Evolutionary conservation across 2,797 vertebrate genomes (phyloP).

Genomic region (Hippocampus kuda): DNA sequence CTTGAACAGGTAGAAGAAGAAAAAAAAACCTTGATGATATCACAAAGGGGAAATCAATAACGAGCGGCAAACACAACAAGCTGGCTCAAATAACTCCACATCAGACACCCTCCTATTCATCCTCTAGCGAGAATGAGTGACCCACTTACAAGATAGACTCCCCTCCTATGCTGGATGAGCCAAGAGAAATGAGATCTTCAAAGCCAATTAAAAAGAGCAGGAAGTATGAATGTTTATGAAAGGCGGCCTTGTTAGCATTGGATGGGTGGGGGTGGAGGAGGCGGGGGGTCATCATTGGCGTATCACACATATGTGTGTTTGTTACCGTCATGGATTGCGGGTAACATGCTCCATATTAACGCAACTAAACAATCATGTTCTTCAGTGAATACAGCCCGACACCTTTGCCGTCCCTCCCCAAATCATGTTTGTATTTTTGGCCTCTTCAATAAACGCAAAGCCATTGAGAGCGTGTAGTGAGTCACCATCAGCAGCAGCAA

Average conservation of each 20-base stretch:
- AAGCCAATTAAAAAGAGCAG: conserved; percentile 45
- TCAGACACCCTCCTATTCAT: conserved; percentile 41
- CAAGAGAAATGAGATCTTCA: conserved; percentile 53
- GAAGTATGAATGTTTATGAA: conserved; percentile 38
- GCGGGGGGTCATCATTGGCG: not conserved
- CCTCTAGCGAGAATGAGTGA: conserved; percentile 51
- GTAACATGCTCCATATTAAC: conserved; percentile 12
- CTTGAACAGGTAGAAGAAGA: not conserved
- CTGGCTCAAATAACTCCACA: conserved; percentile 11
- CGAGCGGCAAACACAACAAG: conserved; percentile 26
- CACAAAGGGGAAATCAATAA: not conserved
- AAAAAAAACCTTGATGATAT: not conserved
- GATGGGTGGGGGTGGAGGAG: no score
- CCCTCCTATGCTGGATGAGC: conserved; percentile 41
- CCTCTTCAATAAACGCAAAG: conserved; percentile 23
- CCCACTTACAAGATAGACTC: conserved; percentile 63
- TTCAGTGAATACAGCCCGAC: conserved; percentile 4
- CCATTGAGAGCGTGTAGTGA: conserved; percentile 37
- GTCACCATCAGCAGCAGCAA: conserved; percentile 37
- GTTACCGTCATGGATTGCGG: conserved; percentile 11
- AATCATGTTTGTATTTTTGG: conserved; percentile 19
- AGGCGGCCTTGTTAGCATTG: conserved; percentile 41
- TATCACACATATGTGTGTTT: conserved; percentile 15
- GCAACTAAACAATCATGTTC: conserved; percentile 1
- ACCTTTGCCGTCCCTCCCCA: conserved; percentile 11